phyloP scores from a whole-genome alignment of 2,888 invertebrate species.

The Galerucella pusilla region DNA sequence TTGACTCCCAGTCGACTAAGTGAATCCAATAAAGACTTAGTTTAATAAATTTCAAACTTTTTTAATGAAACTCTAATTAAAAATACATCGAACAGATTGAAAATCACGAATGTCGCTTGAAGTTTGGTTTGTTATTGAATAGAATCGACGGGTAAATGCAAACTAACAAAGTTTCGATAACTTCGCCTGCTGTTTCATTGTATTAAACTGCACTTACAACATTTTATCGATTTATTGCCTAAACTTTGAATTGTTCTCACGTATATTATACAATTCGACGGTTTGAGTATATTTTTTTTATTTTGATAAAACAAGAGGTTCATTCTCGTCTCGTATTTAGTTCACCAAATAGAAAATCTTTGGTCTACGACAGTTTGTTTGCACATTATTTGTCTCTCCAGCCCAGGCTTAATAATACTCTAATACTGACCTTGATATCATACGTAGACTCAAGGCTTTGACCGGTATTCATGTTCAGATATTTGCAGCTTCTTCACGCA shows the following conservation, averaged over 20 bases:
- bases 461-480: no score
- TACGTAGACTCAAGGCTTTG: no score
- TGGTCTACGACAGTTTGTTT: no score
- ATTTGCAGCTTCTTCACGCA: no score
- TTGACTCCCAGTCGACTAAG: conserved; percentile 32
- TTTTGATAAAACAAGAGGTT: background rate
- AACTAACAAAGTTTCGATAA: conserved; percentile 48
- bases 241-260: background rate
- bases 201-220: conserved; percentile 47
- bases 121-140: conserved; percentile 44
- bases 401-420: no score
- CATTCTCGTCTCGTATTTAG: no score
- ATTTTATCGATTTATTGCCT: conserved; percentile 42
- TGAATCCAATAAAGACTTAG: conserved; percentile 35
- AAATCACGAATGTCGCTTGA: conserved; percentile 39
- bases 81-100: conserved; percentile 41
- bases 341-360: no score
- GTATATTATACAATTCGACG: background rate
- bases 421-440: no score
- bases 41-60: conserved; percentile 43
- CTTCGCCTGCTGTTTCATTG: conserved; percentile 48
- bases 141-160: conserved; percentile 39
- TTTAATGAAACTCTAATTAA: conserved; percentile 44
- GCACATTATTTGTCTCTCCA: no score
- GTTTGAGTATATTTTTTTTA: background rate